Percentiles rank a stretch among this genome's conserved stretches.
Evolutionary conservation across 1,140 invertebrate species (phyloP).

Genomic region (Eulimnadia texana): DNA sequence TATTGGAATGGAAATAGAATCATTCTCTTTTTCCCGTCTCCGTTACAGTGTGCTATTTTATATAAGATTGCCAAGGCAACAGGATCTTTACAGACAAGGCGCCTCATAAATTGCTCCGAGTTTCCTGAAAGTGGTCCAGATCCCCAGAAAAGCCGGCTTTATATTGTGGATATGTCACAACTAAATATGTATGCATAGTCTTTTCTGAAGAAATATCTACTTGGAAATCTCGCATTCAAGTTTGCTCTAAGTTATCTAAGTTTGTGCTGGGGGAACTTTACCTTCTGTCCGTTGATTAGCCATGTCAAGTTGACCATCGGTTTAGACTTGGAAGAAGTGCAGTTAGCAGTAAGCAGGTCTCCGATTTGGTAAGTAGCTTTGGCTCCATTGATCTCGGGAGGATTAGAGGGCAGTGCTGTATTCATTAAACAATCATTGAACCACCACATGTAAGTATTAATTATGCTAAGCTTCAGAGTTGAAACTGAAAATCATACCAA

Average conservation of each 20-base stretch:
- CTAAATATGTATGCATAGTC: neutral
- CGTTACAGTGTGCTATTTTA: neutral
- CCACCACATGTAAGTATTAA: too few species aligned
- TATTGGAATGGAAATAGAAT: neutral
- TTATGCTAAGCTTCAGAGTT: neutral
- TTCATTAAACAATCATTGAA: neutral
- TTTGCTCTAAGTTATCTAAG: too few species aligned
- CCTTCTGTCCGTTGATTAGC: slow-evolving; percentile 49
- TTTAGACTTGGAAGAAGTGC: slow-evolving; percentile 38
- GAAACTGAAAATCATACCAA: slow-evolving; percentile 3
- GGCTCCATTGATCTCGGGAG: slow-evolving; percentile 8
- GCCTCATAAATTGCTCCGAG: neutral
- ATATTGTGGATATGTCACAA: neutral
- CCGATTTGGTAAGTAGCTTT: slow-evolving; percentile 24
- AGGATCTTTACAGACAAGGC: neutral
- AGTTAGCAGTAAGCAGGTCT: slow-evolving; percentile 39
- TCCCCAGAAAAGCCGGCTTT: neutral
- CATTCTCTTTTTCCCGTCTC: neutral
- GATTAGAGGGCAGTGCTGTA: neutral
- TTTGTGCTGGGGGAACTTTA: too few species aligned
- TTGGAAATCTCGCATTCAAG: too few species aligned
- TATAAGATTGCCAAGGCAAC: neutral
- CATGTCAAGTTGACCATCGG: slow-evolving; percentile 52
- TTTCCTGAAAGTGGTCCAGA: neutral
- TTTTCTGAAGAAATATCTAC: too few species aligned